phyloP scores from a whole-genome alignment of 2,113 vertebrate genomes.

The Brachypteracias leptosomus region DNA sequence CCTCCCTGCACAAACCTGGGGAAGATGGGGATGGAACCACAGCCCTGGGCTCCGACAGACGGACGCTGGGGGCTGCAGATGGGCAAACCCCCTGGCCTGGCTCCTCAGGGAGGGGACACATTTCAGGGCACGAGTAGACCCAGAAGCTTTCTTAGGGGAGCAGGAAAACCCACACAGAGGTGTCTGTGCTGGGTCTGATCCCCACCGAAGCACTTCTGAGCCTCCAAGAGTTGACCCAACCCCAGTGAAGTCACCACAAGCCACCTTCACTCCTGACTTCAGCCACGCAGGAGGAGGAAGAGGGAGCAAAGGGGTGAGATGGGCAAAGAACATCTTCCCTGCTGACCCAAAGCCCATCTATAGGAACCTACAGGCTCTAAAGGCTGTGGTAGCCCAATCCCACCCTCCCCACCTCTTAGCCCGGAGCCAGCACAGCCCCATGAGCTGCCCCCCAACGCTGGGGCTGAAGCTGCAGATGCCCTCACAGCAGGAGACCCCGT shows the following conservation, averaged over 20 bases:
- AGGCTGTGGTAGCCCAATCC: neutral
- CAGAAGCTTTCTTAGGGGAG: neutral
- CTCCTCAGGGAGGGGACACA: neutral
- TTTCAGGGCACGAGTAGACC: neutral
- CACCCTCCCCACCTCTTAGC: neutral
- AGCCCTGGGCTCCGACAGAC: neutral
- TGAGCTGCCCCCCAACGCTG: neutral
- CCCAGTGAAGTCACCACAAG: rapidly evolving
- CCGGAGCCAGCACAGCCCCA: neutral
- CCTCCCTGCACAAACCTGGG: neutral
- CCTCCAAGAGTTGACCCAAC: neutral
- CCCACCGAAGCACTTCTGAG: neutral
- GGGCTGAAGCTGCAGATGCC: neutral
- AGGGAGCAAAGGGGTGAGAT: neutral
- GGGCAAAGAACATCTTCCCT: neutral
- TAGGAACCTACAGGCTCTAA: neutral
- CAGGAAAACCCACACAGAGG: rapidly evolving
- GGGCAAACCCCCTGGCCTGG: neutral
- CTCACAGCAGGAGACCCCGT: neutral
- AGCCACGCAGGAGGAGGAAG: neutral
- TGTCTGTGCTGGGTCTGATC: neutral
- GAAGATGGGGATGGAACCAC: rapidly evolving
- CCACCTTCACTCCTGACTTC: neutral
- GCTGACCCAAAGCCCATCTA: neutral
- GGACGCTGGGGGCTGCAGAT: neutral